Conservation (phyloP, 2,888 invertebrate genomes). For the Panzeria rudis region DNA sequence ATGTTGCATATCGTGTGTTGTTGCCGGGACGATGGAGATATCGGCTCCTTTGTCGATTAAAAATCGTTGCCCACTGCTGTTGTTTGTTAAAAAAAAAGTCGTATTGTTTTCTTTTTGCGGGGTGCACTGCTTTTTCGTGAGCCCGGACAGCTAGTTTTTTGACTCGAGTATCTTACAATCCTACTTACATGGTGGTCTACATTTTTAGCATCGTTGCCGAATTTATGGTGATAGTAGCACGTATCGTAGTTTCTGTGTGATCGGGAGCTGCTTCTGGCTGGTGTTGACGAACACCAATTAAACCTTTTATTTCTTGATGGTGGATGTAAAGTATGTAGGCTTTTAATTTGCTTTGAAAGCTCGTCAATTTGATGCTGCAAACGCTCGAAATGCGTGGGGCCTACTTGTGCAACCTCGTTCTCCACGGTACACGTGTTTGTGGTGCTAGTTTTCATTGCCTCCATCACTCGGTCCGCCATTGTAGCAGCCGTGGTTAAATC, state of each 20-base stretch:
- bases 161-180: background rate
- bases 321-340: background rate
- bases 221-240: background rate
- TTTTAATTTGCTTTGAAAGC: background rate
- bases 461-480: conserved; percentile 12
- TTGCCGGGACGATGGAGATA: background rate
- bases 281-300: background rate
- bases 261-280: background rate
- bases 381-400: background rate
- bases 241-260: background rate
- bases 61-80: background rate
- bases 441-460: background rate
- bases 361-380: background rate
- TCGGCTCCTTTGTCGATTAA: background rate
- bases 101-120: background rate
- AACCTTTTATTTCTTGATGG: background rate
- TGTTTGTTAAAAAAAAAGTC: background rate
- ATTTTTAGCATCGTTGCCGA: background rate
- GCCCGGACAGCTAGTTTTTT: background rate
- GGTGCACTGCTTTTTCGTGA: background rate
- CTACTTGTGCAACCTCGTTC: background rate
- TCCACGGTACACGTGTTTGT: background rate
- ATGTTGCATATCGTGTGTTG: background rate
- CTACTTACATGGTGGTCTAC: background rate
- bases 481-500: background rate